phyloP scores from a whole-genome alignment of 2,113 vertebrate species.

The Seriola rivoliana region DNA sequence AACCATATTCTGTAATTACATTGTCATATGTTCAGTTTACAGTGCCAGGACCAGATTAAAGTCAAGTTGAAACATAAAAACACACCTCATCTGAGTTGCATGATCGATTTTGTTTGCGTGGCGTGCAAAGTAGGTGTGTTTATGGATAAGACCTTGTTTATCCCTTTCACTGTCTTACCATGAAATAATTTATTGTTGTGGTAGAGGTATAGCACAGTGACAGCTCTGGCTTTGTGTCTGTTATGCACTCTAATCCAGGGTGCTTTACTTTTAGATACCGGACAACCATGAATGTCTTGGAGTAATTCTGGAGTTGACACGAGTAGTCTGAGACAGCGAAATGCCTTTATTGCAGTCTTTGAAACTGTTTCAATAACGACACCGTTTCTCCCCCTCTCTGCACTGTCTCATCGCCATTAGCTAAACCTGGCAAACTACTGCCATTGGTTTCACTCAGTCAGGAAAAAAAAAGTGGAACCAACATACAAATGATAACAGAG shows the following conservation, averaged over 20 bases:
- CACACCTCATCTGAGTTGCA: slow-evolving; percentile 44
- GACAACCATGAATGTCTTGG: slow-evolving; percentile 62
- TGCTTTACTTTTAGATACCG: slow-evolving; percentile 35
- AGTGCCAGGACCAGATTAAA: slow-evolving; percentile 71
- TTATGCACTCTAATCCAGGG: slow-evolving; percentile 54
- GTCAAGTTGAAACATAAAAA: slow-evolving; percentile 56
- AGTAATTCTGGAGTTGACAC: slow-evolving; percentile 67
- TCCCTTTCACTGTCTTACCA: slow-evolving; percentile 50
- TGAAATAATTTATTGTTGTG: slow-evolving; percentile 55
- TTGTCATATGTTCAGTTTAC: slow-evolving; percentile 63
- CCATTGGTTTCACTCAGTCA: slow-evolving; percentile 99
- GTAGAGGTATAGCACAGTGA: slow-evolving; percentile 22
- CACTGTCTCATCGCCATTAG: slow-evolving; percentile 91
- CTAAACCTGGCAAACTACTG: slow-evolving; percentile 99
- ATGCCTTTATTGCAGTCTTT: slow-evolving; percentile 68
- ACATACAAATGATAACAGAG: slow-evolving; percentile 99
- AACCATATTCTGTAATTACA: slow-evolving; percentile 60
- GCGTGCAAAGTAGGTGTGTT: slow-evolving; percentile 58
- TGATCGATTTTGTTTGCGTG: slow-evolving; percentile 62
- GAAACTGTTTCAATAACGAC: slow-evolving; percentile 81
- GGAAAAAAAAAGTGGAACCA: slow-evolving; percentile 99
- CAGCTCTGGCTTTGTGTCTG: slow-evolving; percentile 59
- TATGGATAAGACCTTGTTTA: slow-evolving; percentile 65
- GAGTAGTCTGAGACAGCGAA: slow-evolving; percentile 41
- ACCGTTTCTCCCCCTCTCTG: slow-evolving; percentile 82